Percentiles rank a stretch among this genome's conserved stretches.
These are phyloP conservation scores for Camponotus pennsylvanicus DNA, from an alignment of 1,140 invertebrate species.

Conservation along the genomic window DNA sequence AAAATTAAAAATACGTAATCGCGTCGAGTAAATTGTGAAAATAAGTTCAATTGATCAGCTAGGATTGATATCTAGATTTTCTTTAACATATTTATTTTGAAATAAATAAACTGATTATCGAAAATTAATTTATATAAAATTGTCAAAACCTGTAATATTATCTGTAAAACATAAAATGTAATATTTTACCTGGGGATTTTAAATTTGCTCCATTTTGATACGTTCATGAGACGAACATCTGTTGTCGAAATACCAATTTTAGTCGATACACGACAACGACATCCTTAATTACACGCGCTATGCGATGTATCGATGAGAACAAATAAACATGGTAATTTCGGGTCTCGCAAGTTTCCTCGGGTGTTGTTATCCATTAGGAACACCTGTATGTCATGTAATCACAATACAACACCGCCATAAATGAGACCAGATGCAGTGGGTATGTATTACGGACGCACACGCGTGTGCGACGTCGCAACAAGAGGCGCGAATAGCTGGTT, in stretches of 20 bases:
- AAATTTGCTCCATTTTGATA: neutral
- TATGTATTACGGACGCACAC: conserved; percentile 67
- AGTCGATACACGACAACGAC: neutral
- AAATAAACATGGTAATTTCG: conserved; percentile 50
- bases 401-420: conserved; percentile 47
- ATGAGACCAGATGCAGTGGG: conserved; percentile 59
- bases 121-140: neutral
- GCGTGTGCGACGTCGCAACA: conserved; percentile 43
- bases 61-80: neutral
- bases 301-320: conserved; percentile 17
- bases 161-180: no score
- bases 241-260: conserved; percentile 1
- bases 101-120: neutral
- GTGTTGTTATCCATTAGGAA: conserved; percentile 49
- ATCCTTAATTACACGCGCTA: neutral
- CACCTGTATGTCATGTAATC: conserved; percentile 52
- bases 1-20: neutral
- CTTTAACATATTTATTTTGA: neutral
- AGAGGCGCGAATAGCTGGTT: neutral
- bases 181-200: neutral
- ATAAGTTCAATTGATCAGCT: neutral
- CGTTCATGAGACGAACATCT: neutral
- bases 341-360: conserved; percentile 33
- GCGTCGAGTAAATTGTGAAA: neutral
- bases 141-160: neutral